Conservation (phyloP, 2,888 invertebrate species). For the Zaprionus obscuricornis region DNA sequence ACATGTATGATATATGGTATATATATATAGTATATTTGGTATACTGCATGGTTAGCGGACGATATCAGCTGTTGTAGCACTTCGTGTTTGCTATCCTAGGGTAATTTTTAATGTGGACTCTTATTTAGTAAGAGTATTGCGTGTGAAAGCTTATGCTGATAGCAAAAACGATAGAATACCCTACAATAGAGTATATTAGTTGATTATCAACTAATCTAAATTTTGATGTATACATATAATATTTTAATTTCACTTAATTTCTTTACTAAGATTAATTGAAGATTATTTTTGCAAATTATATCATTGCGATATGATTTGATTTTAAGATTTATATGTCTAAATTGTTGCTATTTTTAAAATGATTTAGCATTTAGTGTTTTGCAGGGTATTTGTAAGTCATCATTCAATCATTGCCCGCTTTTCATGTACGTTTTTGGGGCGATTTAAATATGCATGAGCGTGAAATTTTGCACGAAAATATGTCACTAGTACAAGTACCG, state of each 20-base stretch:
- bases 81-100: constrained; percentile 68
- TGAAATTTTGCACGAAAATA: constrained; percentile 73
- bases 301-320: too few relatives aligned
- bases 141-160: constrained; percentile 32
- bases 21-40: constrained; percentile 6
- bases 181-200: too few relatives aligned
- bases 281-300: too few relatives aligned
- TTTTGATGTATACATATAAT: too few relatives aligned
- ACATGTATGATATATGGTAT: too few relatives aligned
- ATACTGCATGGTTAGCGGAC: constrained; percentile 17
- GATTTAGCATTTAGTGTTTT: background rate
- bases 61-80: constrained; percentile 60
- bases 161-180: constrained; percentile 4
- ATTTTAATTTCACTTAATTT: too few relatives aligned
- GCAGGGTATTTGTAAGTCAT: constrained; percentile 6
- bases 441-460: constrained; percentile 73
- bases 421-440: constrained; percentile 22
- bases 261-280: too few relatives aligned
- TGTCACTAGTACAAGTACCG: constrained; percentile 57
- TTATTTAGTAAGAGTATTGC: constrained; percentile 61
- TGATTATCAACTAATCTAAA: too few relatives aligned
- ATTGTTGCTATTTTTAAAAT: too few relatives aligned
- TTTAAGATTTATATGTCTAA: too few relatives aligned
- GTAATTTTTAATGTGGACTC: constrained; percentile 63
- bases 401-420: background rate